Conservation (phyloP, 2,797 vertebrate genomes). For the Eulemur albifrons region DNA sequence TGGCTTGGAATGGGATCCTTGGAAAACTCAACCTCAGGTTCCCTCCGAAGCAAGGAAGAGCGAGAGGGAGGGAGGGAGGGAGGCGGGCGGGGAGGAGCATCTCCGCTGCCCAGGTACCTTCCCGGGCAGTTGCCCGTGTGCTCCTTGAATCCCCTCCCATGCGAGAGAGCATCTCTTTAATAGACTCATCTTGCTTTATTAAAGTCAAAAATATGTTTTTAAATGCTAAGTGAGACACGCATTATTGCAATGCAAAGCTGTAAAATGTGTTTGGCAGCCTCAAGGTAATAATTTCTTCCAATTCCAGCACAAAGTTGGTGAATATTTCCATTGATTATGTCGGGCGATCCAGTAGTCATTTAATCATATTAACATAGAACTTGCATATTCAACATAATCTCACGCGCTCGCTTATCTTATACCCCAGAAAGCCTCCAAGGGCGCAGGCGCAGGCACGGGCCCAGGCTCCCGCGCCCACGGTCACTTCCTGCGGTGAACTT, state of each 20-base stretch:
- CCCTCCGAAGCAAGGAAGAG: neutral
- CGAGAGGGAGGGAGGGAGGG: fast-evolving
- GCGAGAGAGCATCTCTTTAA: slow-evolving; percentile 69
- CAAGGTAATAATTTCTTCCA: slow-evolving; percentile 75
- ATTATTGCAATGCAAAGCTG: slow-evolving; percentile 69
- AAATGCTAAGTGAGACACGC: slow-evolving; percentile 69
- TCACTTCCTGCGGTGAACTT: neutral
- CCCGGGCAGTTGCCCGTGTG: neutral
- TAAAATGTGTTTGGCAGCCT: slow-evolving; percentile 73
- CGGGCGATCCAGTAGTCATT: slow-evolving; percentile 70
- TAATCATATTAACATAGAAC: slow-evolving; percentile 77
- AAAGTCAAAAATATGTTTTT: slow-evolving; percentile 70
- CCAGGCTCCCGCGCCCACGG: neutral
- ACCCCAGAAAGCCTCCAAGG: slow-evolving; percentile 46
- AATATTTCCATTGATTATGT: slow-evolving; percentile 75
- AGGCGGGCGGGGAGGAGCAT: neutral
- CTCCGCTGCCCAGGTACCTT: slow-evolving; percentile 43
- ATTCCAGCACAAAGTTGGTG: slow-evolving; percentile 72
- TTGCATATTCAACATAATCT: slow-evolving; percentile 74
- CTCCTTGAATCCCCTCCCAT: neutral
- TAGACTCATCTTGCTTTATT: slow-evolving; percentile 69
- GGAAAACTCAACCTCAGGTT: neutral
- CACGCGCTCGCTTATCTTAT: slow-evolving; percentile 44
- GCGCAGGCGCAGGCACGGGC: fast-evolving
- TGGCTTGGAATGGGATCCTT: slow-evolving; percentile 21